Evolutionary conservation across 2,888 invertebrate genomes (phyloP).

Genomic region (Hymenopus coronatus): DNA sequence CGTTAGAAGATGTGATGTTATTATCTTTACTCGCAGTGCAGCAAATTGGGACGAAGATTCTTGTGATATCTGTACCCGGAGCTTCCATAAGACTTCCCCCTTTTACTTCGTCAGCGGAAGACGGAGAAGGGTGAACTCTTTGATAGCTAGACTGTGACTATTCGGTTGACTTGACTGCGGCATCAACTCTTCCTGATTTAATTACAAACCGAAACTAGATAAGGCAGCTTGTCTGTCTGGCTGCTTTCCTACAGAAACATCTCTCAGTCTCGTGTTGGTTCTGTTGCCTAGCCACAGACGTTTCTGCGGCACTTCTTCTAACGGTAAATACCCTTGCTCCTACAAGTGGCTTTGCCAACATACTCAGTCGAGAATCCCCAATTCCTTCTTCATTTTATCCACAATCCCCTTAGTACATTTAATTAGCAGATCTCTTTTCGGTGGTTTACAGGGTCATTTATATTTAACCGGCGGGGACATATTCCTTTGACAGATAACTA

Average conservation of each 20-base stretch:
- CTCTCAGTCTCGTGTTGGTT: neutral
- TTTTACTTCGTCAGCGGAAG: neutral
- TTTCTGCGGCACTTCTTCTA: neutral
- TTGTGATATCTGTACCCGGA: neutral
- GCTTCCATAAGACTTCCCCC: neutral
- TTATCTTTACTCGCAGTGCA: neutral
- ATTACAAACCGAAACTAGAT: constrained; percentile 19
- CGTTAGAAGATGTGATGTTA: neutral
- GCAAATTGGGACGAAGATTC: neutral
- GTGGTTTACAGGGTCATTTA: no score
- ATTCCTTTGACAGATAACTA: no score
- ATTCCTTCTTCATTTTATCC: neutral
- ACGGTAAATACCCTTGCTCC: neutral
- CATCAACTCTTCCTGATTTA: constrained; percentile 15
- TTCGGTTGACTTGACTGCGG: neutral
- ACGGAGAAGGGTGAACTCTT: neutral
- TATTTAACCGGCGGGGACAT: no score
- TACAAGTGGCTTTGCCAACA: neutral
- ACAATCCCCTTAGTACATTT: neutral
- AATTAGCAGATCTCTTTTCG: neutral
- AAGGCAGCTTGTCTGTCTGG: neutral
- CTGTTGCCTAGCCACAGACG: neutral
- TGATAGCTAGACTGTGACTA: constrained; percentile 18
- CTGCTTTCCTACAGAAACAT: neutral
- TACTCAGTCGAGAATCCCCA: neutral